Evolutionary conservation across 2,113 vertebrate genomes (phyloP).

Genomic region (Nesoenas mayeri): DNA sequence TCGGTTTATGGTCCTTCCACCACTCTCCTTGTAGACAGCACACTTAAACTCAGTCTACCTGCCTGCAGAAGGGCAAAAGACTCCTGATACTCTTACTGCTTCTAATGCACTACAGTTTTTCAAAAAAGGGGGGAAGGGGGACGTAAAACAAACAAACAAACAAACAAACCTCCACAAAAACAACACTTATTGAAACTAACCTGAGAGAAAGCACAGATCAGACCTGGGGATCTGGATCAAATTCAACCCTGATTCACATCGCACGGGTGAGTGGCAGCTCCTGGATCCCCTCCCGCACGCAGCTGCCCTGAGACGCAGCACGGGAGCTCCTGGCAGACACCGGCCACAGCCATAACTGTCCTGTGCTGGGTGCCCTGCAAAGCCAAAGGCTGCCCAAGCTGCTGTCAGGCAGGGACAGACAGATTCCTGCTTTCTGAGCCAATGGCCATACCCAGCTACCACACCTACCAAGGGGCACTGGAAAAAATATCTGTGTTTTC

Average conservation of each 20-base stretch:
- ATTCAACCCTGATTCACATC: not conserved
- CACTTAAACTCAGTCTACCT: not conserved
- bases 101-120: not conserved
- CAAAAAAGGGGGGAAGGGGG: not conserved
- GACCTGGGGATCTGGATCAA: not conserved
- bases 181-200: not conserved
- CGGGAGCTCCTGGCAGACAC: not conserved
- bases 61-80: not conserved
- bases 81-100: not conserved
- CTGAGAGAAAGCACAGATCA: not conserved
- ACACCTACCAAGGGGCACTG: not conserved
- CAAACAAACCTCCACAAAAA: too few species aligned
- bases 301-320: not conserved
- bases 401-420: not conserved
- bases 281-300: not conserved
- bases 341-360: fast-evolving
- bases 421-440: not conserved
- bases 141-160: too few species aligned
- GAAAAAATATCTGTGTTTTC: not conserved
- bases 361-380: not conserved
- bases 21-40: not conserved
- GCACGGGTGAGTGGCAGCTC: not conserved
- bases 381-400: not conserved
- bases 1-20: not conserved
- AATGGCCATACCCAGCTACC: not conserved